These are phyloP conservation scores for Mirounga angustirostris DNA, from an alignment of 2,113 vertebrate genomes.

Conservation along the genomic window DNA sequence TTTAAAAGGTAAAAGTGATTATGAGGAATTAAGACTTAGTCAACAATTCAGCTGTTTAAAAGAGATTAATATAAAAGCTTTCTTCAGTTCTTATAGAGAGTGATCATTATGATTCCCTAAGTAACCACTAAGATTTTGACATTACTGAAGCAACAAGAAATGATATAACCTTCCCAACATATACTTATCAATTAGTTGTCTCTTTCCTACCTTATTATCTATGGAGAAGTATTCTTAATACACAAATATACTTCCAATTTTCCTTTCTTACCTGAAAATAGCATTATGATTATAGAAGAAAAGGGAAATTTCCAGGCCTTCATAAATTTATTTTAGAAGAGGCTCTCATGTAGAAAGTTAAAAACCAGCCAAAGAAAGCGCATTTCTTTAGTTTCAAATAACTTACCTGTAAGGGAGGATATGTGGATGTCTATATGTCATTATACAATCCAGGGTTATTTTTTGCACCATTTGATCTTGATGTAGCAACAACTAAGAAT, in stretches of 20 bases:
- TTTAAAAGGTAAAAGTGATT: conserved; percentile 21
- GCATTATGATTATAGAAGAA: not conserved
- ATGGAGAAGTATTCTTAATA: conserved; percentile 22
- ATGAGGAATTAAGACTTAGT: not conserved
- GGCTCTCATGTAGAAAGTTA: not conserved
- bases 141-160: conserved; percentile 19
- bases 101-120: not conserved
- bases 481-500: conserved; percentile 93
- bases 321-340: conserved; percentile 46
- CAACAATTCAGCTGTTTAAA: not conserved
- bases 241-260: conserved; percentile 23
- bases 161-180: not conserved
- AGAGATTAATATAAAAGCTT: not conserved
- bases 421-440: conserved; percentile 95
- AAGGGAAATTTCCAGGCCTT: not conserved
- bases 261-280: not conserved
- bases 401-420: conserved; percentile 95
- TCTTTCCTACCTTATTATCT: conserved; percentile 27
- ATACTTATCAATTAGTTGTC: conserved; percentile 41
- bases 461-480: conserved; percentile 96
- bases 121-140: not conserved
- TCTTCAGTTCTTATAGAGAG: not conserved
- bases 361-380: not conserved
- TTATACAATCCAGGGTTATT: conserved; percentile 94
- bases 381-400: not conserved